Evolutionary conservation across 64 coral and sea anemone genomes (phyloP), one percentile per base, ranked within the genome.

Genomic region (Montipora capricornis): DNA sequence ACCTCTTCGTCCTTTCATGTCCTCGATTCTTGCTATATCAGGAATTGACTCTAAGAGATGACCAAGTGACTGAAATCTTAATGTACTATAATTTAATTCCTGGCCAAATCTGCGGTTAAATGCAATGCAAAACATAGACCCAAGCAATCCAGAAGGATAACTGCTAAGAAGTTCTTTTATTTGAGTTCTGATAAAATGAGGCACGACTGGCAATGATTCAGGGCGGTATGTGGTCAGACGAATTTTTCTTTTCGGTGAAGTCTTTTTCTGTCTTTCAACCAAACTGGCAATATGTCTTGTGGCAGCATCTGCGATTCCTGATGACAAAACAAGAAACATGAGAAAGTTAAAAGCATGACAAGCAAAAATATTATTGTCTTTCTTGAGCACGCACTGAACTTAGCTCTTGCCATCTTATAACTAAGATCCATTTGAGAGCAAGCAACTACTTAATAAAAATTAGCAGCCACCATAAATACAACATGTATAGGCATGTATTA

Each of bases 291-390:
- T 96, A 66, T 96, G 94, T 47, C 74, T 80, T 93, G 94, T 96
- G 20, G 89, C 95, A 29, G 93, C 92, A 92, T 99, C 98, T 79
- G 95, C 89, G 57, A 99, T 96, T 76, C 95, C 98, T 99, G 2
- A 62, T 29, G 8, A 50, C 22, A 5, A 66, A 66, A 5, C 14
- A 68, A n/a, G 7, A 14, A 82, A 16, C 61, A 64, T 14, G 9
- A 64, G 14, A 64, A 64, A 64, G 13, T 64, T 64, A 0, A 64
- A 64, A 14, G 61, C 61, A 64, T 14, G 61, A 64, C 3, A 64
- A 64, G 0, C 8, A 57, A 57, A 6, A 57, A 57, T 57, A 8
- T 57, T 8, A 57, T 11, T 8, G 53, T 57, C 53, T 57, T 57
- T 57, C 53, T 8, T 57, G 11, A 57, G 0, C 11, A 57, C 5